These are phyloP conservation scores for Bufo gargarizans DNA, from an alignment of 2,113 vertebrate genomes.

Conservation along the genomic window DNA sequence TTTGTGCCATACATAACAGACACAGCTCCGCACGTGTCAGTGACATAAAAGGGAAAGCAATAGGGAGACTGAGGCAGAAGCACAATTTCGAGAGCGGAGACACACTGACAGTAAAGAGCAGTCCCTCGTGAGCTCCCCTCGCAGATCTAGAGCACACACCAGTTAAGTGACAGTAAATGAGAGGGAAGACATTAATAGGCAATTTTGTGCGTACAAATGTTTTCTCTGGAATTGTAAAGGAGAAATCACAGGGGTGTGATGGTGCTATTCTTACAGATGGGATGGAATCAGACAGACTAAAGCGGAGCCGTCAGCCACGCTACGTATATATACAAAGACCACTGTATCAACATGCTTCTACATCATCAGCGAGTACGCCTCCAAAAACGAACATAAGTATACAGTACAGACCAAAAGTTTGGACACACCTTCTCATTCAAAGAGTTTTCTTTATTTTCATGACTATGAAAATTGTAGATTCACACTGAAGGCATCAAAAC, in stretches of 20 bases:
- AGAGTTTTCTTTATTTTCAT: no score
- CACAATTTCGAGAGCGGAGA: neutral
- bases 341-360: neutral
- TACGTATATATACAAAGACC: neutral
- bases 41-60: neutral
- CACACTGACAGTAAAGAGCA: conserved; percentile 7
- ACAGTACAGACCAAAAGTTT: no score
- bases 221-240: conserved; percentile 32
- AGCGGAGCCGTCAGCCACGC: neutral
- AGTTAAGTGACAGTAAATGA: conserved; percentile 50
- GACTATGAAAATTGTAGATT: no score
- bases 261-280: conserved; percentile 36
- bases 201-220: conserved; percentile 41
- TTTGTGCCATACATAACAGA: neutral
- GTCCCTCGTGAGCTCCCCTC: conserved; percentile 29
- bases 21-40: neutral
- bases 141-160: conserved; percentile 23
- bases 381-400: neutral
- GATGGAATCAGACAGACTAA: conserved; percentile 20
- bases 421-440: no score
- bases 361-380: no score
- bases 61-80: neutral
- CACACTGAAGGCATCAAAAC: no score
- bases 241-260: conserved; percentile 28
- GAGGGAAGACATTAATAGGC: conserved; percentile 50